Evolutionary conservation across 2,888 invertebrate species (phyloP).

Genomic region (Athalia rosae): DNA sequence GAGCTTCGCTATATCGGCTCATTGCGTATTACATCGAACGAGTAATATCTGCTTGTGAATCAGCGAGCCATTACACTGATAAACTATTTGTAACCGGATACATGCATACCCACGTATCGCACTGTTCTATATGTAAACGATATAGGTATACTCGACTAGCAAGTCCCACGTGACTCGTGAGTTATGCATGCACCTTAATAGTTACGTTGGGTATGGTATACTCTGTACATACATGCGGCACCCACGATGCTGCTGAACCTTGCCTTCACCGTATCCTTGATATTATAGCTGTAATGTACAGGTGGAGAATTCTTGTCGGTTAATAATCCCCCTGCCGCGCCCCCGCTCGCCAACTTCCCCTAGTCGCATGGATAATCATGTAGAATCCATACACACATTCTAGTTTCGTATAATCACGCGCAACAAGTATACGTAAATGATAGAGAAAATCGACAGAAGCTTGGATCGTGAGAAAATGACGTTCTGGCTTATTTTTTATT

Average conservation of each 20-base stretch:
- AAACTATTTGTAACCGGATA: slow-evolving; percentile 22
- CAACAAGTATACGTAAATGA: too few relatives aligned
- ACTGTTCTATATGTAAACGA: not conserved
- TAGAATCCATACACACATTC: not conserved
- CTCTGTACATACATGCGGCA: too few relatives aligned
- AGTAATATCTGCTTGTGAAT: slow-evolving; percentile 36
- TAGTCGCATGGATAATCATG: not conserved
- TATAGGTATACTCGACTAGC: not conserved
- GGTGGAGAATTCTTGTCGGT: not conserved
- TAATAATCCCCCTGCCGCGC: not conserved
- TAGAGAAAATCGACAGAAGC: too few relatives aligned
- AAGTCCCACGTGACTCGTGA: slow-evolving; percentile 15
- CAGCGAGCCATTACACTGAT: slow-evolving; percentile 19
- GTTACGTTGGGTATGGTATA: too few relatives aligned
- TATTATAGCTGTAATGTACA: not conserved
- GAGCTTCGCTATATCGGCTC: slow-evolving; percentile 38
- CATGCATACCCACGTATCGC: slow-evolving; percentile 8
- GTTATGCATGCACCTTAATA: slow-evolving; percentile 18
- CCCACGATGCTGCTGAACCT: not conserved
- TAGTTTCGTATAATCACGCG: too few relatives aligned
- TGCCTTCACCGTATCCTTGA: too few relatives aligned
- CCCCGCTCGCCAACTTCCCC: too few relatives aligned
- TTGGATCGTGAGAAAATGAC: too few relatives aligned
- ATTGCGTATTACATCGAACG: not conserved
- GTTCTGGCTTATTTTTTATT: too few relatives aligned